phyloP scores from a whole-genome alignment of 2,888 invertebrate genomes.

The Bursaphelenchus okinawaensis region DNA sequence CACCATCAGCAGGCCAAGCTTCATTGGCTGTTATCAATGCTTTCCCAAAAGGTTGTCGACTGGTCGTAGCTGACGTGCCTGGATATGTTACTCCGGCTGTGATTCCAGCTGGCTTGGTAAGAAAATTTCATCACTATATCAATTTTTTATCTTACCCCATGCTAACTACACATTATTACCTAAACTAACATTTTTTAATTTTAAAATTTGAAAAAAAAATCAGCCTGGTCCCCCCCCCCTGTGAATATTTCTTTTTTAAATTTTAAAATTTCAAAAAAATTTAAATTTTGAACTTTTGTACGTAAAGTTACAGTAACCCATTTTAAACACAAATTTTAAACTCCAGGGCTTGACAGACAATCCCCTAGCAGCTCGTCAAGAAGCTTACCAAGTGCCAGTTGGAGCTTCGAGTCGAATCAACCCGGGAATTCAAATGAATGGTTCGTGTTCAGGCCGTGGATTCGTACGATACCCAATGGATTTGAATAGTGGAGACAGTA shows the following conservation, averaged over 20 bases:
- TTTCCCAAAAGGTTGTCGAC: conserved; percentile 7
- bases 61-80: conserved; percentile 7
- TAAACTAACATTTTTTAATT: too few species aligned
- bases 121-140: too few species aligned
- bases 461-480: conserved; percentile 8
- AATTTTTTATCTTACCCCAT: too few species aligned
- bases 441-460: conserved; percentile 7
- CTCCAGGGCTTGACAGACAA: conserved; percentile 2
- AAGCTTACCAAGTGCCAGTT: neutral
- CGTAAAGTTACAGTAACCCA: too few species aligned
- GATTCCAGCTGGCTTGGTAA: neutral
- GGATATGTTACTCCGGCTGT: conserved; percentile 4
- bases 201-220: too few species aligned
- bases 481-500: neutral
- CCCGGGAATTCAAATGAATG: conserved; percentile 9
- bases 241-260: too few species aligned
- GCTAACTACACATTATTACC: too few species aligned
- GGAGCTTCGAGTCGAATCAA: neutral
- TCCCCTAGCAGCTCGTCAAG: neutral
- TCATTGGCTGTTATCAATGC: neutral
- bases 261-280: too few species aligned
- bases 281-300: too few species aligned
- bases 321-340: too few species aligned
- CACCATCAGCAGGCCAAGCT: neutral
- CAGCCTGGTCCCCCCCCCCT: too few species aligned